phyloP scores from a whole-genome alignment of 2,797 vertebrate species.

The Mormyrops attenuatus region DNA sequence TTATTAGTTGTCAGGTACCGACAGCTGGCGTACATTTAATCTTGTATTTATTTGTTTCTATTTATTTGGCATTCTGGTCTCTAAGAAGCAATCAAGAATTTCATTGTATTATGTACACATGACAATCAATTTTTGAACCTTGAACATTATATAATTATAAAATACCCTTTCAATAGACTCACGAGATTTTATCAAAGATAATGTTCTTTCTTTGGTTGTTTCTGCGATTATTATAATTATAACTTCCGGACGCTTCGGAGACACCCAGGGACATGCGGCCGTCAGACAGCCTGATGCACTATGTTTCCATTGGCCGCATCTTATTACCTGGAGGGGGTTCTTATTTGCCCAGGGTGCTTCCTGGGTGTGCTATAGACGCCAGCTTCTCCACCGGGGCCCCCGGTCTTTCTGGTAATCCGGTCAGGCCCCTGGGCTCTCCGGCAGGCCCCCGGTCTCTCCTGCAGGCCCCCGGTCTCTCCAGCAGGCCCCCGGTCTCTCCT shows the following conservation, averaged over 20 bases:
- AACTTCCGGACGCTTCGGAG: not conserved
- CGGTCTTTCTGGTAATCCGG: not conserved
- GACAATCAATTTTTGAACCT: not conserved
- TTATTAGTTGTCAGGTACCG: not conserved
- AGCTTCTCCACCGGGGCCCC: not conserved
- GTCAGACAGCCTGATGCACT: not conserved
- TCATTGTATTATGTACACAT: not conserved
- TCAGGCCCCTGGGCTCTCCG: not conserved
- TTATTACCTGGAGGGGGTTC: not conserved
- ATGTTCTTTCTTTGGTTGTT: not conserved
- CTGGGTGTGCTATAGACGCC: not conserved
- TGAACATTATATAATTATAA: not conserved
- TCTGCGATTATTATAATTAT: not conserved
- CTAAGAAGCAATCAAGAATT: not conserved
- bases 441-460: not conserved
- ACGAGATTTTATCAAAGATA: not conserved
- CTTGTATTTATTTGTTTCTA: not conserved
- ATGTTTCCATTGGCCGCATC: not conserved
- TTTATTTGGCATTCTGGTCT: not conserved
- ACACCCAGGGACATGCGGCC: not conserved
- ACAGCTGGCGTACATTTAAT: not conserved
- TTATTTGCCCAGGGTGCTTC: constrained; percentile 1
- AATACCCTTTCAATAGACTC: not conserved
- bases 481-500: not conserved
- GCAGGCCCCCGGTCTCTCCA: not conserved